These are phyloP conservation scores for Athalia cordata DNA, from an alignment of 2,888 invertebrate genomes.

Conservation along the genomic window DNA sequence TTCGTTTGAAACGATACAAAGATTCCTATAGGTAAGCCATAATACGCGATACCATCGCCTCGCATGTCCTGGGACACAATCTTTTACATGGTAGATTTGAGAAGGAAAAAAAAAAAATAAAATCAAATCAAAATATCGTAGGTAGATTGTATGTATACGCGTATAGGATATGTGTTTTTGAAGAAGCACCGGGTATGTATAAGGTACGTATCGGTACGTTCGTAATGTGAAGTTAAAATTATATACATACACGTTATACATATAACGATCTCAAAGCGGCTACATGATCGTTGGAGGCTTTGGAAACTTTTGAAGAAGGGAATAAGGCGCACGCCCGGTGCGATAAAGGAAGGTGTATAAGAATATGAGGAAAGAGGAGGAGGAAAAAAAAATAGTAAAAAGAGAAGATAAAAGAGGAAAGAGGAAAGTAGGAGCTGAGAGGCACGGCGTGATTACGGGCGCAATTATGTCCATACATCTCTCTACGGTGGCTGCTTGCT, in stretches of 20 bases:
- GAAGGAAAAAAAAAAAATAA: slow-evolving; percentile 41
- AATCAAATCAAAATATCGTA: not conserved
- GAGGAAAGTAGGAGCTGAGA: slow-evolving; percentile 51
- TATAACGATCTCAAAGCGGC: not conserved
- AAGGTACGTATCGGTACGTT: no score
- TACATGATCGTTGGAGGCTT: not conserved
- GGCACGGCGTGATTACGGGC: slow-evolving; percentile 45
- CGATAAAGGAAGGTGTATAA: slow-evolving; percentile 47
- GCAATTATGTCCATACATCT: slow-evolving; percentile 16
- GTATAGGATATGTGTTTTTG: not conserved
- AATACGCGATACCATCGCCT: no score
- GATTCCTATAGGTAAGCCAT: no score
- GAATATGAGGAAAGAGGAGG: slow-evolving; percentile 33
- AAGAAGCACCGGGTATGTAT: no score
- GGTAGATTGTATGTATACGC: not conserved
- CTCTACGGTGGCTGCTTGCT: no score
- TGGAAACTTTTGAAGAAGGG: slow-evolving; percentile 10
- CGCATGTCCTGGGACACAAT: no score
- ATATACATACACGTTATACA: not conserved
- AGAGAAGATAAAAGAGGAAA: slow-evolving; percentile 41
- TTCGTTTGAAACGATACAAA: no score
- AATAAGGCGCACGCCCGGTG: slow-evolving; percentile 32
- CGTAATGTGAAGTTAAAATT: not conserved
- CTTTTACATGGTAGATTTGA: not conserved
- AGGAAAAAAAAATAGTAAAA: slow-evolving; percentile 35